These are phyloP conservation scores for Aspidiotus destructor DNA, from an alignment of 2,888 invertebrate genomes.

Conservation along the genomic window DNA sequence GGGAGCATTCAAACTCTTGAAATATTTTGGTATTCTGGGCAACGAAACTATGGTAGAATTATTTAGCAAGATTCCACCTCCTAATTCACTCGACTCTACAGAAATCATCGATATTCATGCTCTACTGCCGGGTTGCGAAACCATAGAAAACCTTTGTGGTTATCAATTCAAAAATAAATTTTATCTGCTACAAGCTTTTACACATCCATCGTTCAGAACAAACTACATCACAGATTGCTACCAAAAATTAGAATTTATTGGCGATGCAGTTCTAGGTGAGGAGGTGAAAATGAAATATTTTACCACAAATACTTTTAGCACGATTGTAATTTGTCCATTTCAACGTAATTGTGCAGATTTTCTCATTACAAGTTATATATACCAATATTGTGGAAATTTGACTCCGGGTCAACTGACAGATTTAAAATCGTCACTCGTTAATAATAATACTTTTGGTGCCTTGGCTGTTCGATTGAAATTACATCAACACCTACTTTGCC, in stretches of 20 bases:
- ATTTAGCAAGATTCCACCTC: neutral
- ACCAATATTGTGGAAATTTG: constrained; percentile 57
- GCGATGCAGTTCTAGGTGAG: constrained; percentile 71
- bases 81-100: neutral
- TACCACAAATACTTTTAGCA: too few relatives aligned
- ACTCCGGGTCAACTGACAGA: constrained; percentile 85
- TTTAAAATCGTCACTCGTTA: constrained; percentile 86
- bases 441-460: constrained; percentile 89
- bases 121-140: constrained; percentile 35
- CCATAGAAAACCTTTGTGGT: constrained; percentile 54
- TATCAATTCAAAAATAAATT: constrained; percentile 73
- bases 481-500: constrained; percentile 53
- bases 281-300: neutral
- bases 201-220: constrained; percentile 66
- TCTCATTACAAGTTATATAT: constrained; percentile 77
- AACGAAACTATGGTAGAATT: neutral
- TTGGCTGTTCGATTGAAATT: constrained; percentile 75
- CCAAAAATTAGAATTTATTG: constrained; percentile 78
- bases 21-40: neutral
- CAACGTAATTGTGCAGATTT: constrained; percentile 53
- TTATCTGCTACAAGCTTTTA: constrained; percentile 79
- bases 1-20: neutral
- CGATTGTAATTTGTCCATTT: neutral
- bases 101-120: neutral
- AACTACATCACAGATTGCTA: constrained; percentile 81